phyloP scores from a whole-genome alignment of 2,113 vertebrate species.

The Bostrychus sinensis region DNA sequence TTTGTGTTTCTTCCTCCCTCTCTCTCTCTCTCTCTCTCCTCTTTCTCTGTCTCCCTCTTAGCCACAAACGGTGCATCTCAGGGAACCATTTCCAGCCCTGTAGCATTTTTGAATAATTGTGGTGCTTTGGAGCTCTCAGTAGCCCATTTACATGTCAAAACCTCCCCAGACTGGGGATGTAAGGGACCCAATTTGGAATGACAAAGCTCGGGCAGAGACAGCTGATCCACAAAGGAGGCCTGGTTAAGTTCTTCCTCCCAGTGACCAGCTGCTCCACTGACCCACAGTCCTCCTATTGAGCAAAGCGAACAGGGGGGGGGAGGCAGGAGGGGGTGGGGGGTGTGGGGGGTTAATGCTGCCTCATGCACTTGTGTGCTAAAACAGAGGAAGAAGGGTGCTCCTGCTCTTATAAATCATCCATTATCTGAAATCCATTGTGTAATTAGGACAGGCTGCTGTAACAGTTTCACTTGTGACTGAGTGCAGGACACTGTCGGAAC shows the following conservation, averaged over 20 bases:
- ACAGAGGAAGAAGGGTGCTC: conserved; percentile 28
- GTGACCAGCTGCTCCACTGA: conserved; percentile 81
- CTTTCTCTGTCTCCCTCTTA: not conserved
- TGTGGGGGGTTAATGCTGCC: too few species aligned
- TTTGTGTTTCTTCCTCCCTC: conserved; percentile 20
- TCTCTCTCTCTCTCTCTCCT: not conserved
- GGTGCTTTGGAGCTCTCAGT: conserved; percentile 59
- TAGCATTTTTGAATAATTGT: conserved; percentile 69
- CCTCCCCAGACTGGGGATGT: conserved; percentile 70
- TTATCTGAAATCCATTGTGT: conserved; percentile 10
- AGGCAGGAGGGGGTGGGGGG: too few species aligned
- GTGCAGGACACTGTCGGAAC: not conserved
- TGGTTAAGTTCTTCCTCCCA: conserved; percentile 82
- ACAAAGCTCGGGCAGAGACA: conserved; percentile 79
- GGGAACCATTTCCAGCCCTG: conserved; percentile 51
- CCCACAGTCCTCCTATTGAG: conserved; percentile 76
- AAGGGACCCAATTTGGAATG: conserved; percentile 79
- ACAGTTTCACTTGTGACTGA: not conserved
- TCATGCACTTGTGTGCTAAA: conserved; percentile 34
- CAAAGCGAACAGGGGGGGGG: conserved; percentile 31
- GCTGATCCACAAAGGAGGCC: conserved; percentile 81
- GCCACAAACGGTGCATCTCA: conserved; percentile 46
- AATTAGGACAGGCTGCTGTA: not conserved
- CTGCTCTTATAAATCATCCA: conserved; percentile 24
- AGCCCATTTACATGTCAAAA: conserved; percentile 80